Percentiles rank a stretch among this genome's conserved stretches.
phyloP scores from a whole-genome alignment of 2,113 vertebrate genomes.

The Onychostruthus taczanowskii region DNA sequence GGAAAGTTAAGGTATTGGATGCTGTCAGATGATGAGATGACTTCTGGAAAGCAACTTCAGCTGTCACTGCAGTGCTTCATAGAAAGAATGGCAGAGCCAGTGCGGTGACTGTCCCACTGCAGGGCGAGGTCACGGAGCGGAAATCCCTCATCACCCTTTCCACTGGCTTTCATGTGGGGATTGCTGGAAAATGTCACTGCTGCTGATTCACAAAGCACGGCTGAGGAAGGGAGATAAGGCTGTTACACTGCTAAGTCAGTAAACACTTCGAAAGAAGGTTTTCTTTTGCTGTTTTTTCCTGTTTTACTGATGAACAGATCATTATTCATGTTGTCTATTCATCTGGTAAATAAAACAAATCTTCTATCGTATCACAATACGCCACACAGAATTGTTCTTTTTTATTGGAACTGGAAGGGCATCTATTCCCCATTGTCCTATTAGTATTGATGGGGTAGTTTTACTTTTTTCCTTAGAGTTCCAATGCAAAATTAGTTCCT shows the following conservation, averaged over 20 bases:
- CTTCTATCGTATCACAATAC: not conserved
- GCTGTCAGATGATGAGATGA: not conserved
- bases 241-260: slow-evolving; percentile 44
- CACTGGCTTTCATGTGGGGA: slow-evolving; percentile 45
- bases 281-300: slow-evolving; percentile 31
- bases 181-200: slow-evolving; percentile 73
- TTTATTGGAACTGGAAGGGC: not conserved
- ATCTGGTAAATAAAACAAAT: not conserved
- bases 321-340: not conserved
- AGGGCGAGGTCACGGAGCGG: slow-evolving; percentile 67
- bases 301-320: not conserved
- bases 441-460: not conserved
- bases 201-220: slow-evolving; percentile 75
- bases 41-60: slow-evolving; percentile 10
- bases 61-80: slow-evolving; percentile 11
- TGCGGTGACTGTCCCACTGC: not conserved
- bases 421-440: not conserved
- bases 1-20: not conserved
- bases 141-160: slow-evolving; percentile 63
- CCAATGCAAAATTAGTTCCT: not conserved
- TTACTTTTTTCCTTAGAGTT: not conserved
- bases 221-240: slow-evolving; percentile 77
- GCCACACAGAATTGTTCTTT: not conserved
- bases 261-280: slow-evolving; percentile 27
- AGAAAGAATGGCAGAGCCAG: not conserved